Evolutionary conservation across 1,140 invertebrate genomes (phyloP), one percentile per base, ranked within the genome.

Genomic region (Lasioglossum albipes): DNA sequence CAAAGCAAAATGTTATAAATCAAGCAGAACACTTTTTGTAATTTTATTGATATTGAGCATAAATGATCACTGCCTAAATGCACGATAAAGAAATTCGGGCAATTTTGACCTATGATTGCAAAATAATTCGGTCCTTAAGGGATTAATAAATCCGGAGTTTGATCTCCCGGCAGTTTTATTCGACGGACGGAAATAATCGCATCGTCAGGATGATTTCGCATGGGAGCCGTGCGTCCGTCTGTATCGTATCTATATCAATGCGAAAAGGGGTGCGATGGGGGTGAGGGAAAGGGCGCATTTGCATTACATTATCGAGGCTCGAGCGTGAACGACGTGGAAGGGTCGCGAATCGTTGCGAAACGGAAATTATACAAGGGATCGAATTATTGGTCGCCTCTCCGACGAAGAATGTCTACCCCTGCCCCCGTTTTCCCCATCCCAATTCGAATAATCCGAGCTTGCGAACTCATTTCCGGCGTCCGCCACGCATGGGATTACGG

Each of bases 291-390:
- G 75, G 77, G 65, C 41, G 69, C 65, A 74, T 79, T 79, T 74
- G 77, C 77, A 74, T 79, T 79, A 54, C 62, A 76, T 84, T 79
- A 59, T 81, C 78, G 59, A 75, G 81, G 75, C 71, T 67, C 76
- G 52, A n/a, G 59, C 72, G 66, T n/a, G 81, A 68, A 68, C 41
- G 81, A 49, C 62, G 52, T 57, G 72, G 42, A 81, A 82, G 76
- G 76, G 79, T 82, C 70, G 81, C 86, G 79, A 82, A 79, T 79
- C 67, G 74, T 59, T 69, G 66, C 82, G 78, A 73, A 68, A 84
- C 88, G 88, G 90, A 91, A 91, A 91, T 91, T 91, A 87, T 87
- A 87, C 84, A 80, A 81, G 54, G 78, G 89, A 87, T 90, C 85
- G 85, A 86, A 89, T 89, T 89, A 88, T 81, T 82, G 84, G 68